Conservation (phyloP, 2,797 vertebrate species). For the Borostomias antarcticus region DNA sequence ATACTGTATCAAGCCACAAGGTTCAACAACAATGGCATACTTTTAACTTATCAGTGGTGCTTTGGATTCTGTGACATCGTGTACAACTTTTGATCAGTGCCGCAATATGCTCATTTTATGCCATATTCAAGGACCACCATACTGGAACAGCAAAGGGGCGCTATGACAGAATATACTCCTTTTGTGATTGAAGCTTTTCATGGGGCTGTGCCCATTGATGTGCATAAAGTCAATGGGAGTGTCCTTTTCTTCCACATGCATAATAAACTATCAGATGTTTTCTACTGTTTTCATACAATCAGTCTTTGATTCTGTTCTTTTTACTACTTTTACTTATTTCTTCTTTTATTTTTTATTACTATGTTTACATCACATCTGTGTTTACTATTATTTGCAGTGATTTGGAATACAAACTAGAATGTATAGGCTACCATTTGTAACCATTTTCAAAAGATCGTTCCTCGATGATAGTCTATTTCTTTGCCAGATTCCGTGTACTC, state of each 20-base stretch:
- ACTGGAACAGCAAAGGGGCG: background rate
- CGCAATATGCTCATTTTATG: background rate
- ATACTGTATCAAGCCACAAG: constrained; percentile 3
- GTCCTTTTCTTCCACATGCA: no score
- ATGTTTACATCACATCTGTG: background rate
- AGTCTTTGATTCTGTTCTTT: constrained; percentile 3
- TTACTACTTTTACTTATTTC: background rate
- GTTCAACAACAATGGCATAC: background rate
- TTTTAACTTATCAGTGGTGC: background rate
- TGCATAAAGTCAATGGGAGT: background rate
- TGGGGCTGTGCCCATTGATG: background rate
- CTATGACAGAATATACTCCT: background rate
- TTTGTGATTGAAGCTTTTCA: background rate
- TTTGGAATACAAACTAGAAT: background rate
- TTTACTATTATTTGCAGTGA: constrained; percentile 4
- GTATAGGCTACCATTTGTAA: background rate
- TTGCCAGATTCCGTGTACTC: background rate
- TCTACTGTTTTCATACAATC: background rate
- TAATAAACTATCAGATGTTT: background rate
- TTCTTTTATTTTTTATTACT: constrained; percentile 2
- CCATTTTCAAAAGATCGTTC: background rate
- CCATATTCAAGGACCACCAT: background rate
- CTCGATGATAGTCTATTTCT: background rate
- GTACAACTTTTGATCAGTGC: constrained; percentile 1
- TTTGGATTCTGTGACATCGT: constrained; percentile 6